These are phyloP conservation scores for Euleptes europaea DNA, from an alignment of 2,113 vertebrate species.

Conservation along the genomic window DNA sequence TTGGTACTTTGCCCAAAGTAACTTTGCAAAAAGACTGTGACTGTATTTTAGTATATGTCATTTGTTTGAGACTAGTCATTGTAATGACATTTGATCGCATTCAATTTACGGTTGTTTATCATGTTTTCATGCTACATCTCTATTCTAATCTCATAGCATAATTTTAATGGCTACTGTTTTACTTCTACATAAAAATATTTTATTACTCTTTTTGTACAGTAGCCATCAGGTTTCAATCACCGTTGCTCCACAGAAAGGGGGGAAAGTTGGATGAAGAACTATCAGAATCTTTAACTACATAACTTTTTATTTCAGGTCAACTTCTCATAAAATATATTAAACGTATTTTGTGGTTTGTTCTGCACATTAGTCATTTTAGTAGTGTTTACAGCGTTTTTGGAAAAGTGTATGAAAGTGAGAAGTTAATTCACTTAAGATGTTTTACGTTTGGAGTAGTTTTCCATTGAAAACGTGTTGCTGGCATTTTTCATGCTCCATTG, in stretches of 20 bases:
- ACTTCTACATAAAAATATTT: constrained; percentile 81
- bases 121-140: constrained; percentile 79
- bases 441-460: constrained; percentile 53
- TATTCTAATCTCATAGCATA: constrained; percentile 78
- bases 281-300: constrained; percentile 76
- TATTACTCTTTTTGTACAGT: constrained; percentile 69
- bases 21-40: constrained; percentile 79
- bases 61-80: constrained; percentile 77
- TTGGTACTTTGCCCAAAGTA: constrained; percentile 82
- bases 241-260: constrained; percentile 65
- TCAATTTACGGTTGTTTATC: constrained; percentile 80
- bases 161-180: constrained; percentile 83
- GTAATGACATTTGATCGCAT: constrained; percentile 81
- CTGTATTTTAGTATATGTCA: constrained; percentile 77
- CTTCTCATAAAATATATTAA: constrained; percentile 78
- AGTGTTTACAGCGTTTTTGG: constrained; percentile 63
- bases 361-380: constrained; percentile 64
- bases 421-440: constrained; percentile 68
- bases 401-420: constrained; percentile 60
- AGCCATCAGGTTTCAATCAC: constrained; percentile 81
- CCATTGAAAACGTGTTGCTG: constrained; percentile 21
- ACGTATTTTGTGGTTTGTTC: constrained; percentile 74
- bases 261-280: constrained; percentile 75
- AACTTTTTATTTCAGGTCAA: constrained; percentile 81
- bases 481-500: constrained; percentile 26